phyloP scores from a whole-genome alignment of 2,113 vertebrate species.

The Poeciliopsis turrubarensis region DNA sequence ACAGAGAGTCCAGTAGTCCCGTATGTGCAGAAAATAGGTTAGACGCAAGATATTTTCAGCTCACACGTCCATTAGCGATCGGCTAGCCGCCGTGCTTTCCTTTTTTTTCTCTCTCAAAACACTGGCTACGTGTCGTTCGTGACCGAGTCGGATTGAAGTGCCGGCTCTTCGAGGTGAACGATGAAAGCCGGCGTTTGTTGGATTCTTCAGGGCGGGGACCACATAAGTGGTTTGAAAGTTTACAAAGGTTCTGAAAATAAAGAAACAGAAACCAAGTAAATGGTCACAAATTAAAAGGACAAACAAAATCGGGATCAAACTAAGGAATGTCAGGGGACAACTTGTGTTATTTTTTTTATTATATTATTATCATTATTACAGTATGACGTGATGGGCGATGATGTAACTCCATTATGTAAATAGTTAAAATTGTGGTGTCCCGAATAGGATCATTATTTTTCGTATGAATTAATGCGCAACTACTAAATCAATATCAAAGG shows the following conservation, averaged over 20 bases:
- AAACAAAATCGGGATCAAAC: no score
- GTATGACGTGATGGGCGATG: no score
- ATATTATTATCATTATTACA: no score
- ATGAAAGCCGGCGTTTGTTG: no score
- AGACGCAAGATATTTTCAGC: background rate
- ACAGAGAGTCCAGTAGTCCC: background rate
- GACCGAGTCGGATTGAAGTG: background rate
- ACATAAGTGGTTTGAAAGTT: no score
- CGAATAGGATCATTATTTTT: background rate
- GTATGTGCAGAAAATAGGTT: background rate
- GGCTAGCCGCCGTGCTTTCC: conserved; percentile 15
- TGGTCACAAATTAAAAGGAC: background rate
- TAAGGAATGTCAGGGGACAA: no score
- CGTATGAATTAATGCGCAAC: background rate
- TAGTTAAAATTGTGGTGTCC: background rate
- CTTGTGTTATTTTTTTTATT: no score
- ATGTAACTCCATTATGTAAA: background rate
- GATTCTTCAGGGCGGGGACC: no score
- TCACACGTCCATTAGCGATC: background rate
- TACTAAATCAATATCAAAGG: no score
- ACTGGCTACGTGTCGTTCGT: conserved; percentile 1
- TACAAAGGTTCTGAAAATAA: background rate
- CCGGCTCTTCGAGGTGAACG: background rate
- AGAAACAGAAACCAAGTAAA: background rate
- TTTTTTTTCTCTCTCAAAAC: conserved; percentile 35